Percentiles rank a stretch among this genome's conserved stretches.
phyloP scores from a whole-genome alignment of 2,113 vertebrate genomes.

The Boulengeromyrus knoepffleri region DNA sequence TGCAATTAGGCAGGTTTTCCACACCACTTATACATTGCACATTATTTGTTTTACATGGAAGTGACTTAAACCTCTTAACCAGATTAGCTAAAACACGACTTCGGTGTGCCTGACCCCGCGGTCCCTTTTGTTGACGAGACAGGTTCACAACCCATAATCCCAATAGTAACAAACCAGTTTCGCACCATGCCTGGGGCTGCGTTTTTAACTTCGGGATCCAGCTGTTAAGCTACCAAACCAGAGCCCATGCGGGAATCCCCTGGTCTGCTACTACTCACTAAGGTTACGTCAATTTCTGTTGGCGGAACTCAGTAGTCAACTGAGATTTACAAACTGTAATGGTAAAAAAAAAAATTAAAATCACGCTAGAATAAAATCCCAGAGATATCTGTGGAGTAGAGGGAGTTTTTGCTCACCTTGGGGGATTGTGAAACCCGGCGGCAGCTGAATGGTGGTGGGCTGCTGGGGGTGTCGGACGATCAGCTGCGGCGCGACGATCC shows the following conservation, averaged over 20 bases:
- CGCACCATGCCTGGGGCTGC: background rate
- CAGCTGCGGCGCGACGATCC: slow-evolving; percentile 72
- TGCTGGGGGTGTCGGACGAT: slow-evolving; percentile 75
- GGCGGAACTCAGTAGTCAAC: background rate
- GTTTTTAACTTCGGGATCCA: background rate
- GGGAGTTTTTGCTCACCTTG: slow-evolving; percentile 57
- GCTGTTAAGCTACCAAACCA: background rate
- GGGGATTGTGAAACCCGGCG: slow-evolving; percentile 79
- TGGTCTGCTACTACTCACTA: background rate
- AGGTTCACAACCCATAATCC: background rate
- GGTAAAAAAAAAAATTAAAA: background rate
- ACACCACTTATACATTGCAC: background rate
- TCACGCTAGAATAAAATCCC: background rate
- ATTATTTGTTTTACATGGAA: background rate
- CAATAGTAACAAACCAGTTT: background rate
- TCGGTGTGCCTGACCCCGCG: background rate
- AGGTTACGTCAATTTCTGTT: background rate
- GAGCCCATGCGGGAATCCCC: background rate
- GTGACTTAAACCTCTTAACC: background rate
- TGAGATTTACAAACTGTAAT: background rate
- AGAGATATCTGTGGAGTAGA: background rate
- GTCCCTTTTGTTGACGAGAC: background rate
- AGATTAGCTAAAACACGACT: background rate
- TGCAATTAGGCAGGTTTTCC: background rate
- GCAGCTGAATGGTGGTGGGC: slow-evolving; percentile 78